Evolutionary conservation across 2,888 invertebrate genomes (phyloP).

Genomic region (Amphiduros pacificus): DNA sequence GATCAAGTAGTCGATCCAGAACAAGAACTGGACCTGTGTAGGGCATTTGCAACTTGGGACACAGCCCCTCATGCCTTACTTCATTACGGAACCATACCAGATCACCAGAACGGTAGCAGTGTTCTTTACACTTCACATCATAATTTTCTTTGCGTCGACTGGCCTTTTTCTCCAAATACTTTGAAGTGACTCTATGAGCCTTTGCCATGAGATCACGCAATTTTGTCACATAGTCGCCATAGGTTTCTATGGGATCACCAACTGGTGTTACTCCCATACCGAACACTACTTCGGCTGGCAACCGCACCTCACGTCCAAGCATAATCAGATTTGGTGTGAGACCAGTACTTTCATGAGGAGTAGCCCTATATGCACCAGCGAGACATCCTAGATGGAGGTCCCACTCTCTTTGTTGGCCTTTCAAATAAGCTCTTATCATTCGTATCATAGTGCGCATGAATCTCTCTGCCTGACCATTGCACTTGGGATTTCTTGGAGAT

Average conservation of each 20-base stretch:
- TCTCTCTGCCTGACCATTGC: constrained; percentile 26
- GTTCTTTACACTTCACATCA: too few species aligned
- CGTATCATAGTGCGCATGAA: constrained; percentile 23
- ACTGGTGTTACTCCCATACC: too few species aligned
- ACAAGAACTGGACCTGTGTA: constrained; percentile 5
- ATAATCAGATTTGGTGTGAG: constrained; percentile 24
- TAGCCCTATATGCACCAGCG: constrained; percentile 23
- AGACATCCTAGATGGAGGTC: constrained; percentile 23
- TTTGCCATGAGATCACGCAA: too few species aligned
- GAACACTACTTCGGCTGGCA: constrained; percentile 24
- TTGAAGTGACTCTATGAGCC: too few species aligned
- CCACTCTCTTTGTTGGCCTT: constrained; percentile 22
- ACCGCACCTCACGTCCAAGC: constrained; percentile 22
- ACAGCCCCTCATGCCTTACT: background rate
- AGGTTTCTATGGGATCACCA: too few species aligned
- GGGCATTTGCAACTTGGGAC: background rate
- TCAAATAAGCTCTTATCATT: constrained; percentile 24
- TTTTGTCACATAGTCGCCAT: too few species aligned
- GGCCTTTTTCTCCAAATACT: too few species aligned
- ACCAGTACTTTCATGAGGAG: constrained; percentile 18
- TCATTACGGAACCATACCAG: background rate
- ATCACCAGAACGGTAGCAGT: too few species aligned
- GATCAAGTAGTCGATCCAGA: too few species aligned
- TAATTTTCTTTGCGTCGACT: too few species aligned
- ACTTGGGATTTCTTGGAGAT: constrained; percentile 20